Evolutionary conservation across 2,113 vertebrate genomes (phyloP).

Genomic region (Apaloderma vittatum): DNA sequence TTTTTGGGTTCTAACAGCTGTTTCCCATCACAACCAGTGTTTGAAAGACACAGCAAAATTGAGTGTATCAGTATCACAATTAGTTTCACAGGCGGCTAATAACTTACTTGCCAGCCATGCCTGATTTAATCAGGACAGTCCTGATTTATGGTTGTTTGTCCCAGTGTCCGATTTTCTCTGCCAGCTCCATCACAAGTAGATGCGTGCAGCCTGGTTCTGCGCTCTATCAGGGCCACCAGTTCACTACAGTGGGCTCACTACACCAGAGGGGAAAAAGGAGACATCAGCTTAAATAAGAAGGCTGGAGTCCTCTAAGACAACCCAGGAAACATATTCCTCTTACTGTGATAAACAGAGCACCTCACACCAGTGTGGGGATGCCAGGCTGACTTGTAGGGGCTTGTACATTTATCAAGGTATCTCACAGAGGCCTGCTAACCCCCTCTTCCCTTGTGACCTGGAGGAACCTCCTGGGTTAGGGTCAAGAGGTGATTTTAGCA

Average conservation of each 20-base stretch:
- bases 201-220: slow-evolving; percentile 1
- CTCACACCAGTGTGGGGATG: background rate
- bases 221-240: background rate
- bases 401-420: slow-evolving; percentile 53
- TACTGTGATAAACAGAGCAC: slow-evolving; percentile 9
- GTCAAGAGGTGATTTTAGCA: slow-evolving; percentile 72
- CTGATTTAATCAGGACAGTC: slow-evolving; percentile 73
- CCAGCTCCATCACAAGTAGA: slow-evolving; percentile 57
- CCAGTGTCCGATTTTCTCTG: slow-evolving; percentile 68
- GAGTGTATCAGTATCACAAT: slow-evolving; percentile 77
- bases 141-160: slow-evolving; percentile 76
- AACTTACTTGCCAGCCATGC: slow-evolving; percentile 77
- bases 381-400: background rate
- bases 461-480: slow-evolving; percentile 56
- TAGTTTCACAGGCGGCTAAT: slow-evolving; percentile 78
- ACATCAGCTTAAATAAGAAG: background rate
- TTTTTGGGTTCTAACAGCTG: slow-evolving; percentile 74
- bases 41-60: slow-evolving; percentile 78
- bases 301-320: slow-evolving; percentile 4
- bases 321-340: background rate
- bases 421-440: slow-evolving; percentile 19
- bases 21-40: slow-evolving; percentile 80
- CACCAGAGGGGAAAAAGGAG: background rate
- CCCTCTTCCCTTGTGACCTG: slow-evolving; percentile 34
- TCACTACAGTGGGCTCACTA: background rate